Percentiles rank a stretch among this genome's conserved stretches.
Evolutionary conservation across 2,797 vertebrate genomes (phyloP).

Genomic region (Neosalanx taihuensis): DNA sequence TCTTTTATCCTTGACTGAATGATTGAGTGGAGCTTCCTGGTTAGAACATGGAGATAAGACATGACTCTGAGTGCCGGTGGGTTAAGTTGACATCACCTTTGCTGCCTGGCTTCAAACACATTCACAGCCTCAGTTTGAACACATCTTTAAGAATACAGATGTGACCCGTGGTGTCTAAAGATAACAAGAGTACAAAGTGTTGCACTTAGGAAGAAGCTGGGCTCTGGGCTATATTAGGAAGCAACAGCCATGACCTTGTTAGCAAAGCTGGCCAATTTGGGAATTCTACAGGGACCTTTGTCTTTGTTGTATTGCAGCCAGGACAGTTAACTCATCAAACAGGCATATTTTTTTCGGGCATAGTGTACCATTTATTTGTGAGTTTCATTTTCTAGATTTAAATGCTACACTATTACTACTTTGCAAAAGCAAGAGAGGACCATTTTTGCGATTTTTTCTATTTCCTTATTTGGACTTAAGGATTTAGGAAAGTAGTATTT

Average conservation of each 20-base stretch:
- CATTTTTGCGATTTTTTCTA: background rate
- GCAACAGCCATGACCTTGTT: constrained; percentile 84
- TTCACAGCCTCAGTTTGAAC: constrained; percentile 75
- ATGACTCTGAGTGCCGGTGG: constrained; percentile 22
- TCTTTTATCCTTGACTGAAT: constrained; percentile 2
- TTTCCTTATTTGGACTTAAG: background rate
- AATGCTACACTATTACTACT: background rate
- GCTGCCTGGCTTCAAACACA: constrained; percentile 67
- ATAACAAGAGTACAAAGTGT: constrained; percentile 90
- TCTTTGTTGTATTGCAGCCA: constrained; percentile 50
- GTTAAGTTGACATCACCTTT: constrained; percentile 46
- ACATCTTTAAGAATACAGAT: constrained; percentile 84
- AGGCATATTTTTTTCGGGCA: background rate
- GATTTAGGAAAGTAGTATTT: background rate
- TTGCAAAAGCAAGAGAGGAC: background rate
- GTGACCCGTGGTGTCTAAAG: constrained; percentile 83
- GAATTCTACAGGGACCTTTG: constrained; percentile 75
- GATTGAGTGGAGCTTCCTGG: constrained; percentile 21
- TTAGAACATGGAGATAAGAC: constrained; percentile 20
- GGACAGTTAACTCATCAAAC: constrained; percentile 25
- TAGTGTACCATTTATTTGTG: constrained; percentile 9
- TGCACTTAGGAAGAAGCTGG: constrained; percentile 73
- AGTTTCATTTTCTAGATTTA: constrained; percentile 11
- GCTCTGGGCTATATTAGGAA: constrained; percentile 90
- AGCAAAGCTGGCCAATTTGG: constrained; percentile 86